Conservation (phyloP, 2,113 vertebrate species). For the Cathartes aura region DNA sequence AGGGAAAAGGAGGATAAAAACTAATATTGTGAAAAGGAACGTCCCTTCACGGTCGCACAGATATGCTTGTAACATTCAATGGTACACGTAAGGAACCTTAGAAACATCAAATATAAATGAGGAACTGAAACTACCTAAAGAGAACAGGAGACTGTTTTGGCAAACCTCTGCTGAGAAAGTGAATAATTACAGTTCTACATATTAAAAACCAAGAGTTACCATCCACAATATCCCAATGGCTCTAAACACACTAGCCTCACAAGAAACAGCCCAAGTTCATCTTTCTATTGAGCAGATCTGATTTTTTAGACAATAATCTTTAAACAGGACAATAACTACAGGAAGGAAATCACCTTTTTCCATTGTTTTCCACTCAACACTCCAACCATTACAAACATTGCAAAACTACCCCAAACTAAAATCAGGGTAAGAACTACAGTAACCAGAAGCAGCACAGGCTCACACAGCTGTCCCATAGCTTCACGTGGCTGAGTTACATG, state of each 20-base stretch:
- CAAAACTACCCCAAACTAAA: neutral
- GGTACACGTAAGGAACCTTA: neutral
- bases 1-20: neutral
- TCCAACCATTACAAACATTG: neutral
- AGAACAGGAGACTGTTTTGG: neutral
- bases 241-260: neutral
- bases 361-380: neutral
- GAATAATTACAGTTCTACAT: neutral
- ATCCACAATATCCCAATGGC: neutral
- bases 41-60: neutral
- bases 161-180: neutral
- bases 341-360: neutral
- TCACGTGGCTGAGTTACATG: neutral
- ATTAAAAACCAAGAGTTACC: neutral
- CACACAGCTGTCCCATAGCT: neutral
- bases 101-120: neutral
- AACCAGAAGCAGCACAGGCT: neutral
- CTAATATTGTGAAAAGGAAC: neutral
- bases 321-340: neutral
- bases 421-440: neutral
- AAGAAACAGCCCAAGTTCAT: neutral
- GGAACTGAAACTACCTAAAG: neutral
- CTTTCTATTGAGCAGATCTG: neutral
- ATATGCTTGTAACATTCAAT: neutral
- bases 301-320: neutral